Base-by-base conservation (phyloP, 2,113 vertebrate genomes). In the Anoura caudifer region DNA sequence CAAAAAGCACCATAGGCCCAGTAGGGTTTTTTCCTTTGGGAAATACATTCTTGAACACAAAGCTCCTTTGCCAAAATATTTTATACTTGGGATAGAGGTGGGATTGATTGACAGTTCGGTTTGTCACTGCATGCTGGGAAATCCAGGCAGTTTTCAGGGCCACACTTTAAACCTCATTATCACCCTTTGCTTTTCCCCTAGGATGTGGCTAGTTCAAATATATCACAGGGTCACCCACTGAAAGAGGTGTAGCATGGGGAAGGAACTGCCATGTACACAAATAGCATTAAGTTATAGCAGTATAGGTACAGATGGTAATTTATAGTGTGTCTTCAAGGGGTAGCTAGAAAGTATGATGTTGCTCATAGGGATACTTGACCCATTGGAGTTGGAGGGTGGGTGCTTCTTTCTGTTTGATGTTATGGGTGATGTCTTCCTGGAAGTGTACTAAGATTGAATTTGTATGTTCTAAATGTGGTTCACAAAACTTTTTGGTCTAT, bases 1-100 rank as follows among this genome's bases (percentile, higher is more conserved):
- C 96, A 97, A 33, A 82, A 97, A 96, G 81, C 94, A 69, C 88
- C 83, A 28, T 94, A 67, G 97, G 93, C 97, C 87, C 96, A 95
- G 91, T 82, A 95, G 90, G 72, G 94, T 97, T 97, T 98, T 86
- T 98, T 98, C 98, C 92, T 91, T 98, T 97, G 96, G 97, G 97
- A 97, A 97, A 97, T 52, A 90, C 79, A 85, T 50, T 59, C 87
- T 70, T 69, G 70, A 50, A 31, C 33, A 45, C 56, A 72, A 92
- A 94, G 31, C 73, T 65, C 33, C 91, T 82, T 76, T 38, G n/a
- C 73, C 38, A 61, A 22, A 81, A 31, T 72, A 3, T 70, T 77
- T 36, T 67, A 31, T 8, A 28, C 12, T 61, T 93, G 56, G 89
- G 22, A 8, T 26, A 26, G 50, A 82, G 52, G 26, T 86, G 12